phyloP scores from a whole-genome alignment of 1,140 invertebrate genomes.

The Nymphalis io region DNA sequence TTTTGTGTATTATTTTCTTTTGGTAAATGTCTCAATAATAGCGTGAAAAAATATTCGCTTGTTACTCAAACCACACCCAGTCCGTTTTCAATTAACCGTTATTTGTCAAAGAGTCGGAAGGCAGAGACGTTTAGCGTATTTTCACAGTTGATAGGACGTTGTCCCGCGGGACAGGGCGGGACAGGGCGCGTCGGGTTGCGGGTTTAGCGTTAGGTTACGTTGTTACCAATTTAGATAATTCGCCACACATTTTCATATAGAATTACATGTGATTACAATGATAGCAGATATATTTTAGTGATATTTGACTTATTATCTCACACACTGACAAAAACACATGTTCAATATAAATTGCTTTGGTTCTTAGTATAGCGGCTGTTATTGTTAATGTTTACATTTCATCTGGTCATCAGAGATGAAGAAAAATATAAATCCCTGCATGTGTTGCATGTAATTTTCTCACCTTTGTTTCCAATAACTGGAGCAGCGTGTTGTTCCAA shows the following conservation, averaged over 20 bases:
- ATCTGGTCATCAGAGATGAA: too few species aligned
- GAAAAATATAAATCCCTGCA: too few species aligned
- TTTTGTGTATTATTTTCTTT: too few species aligned
- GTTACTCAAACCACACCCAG: constrained; percentile 36
- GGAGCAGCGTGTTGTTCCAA: too few species aligned
- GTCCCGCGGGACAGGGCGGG: constrained; percentile 42
- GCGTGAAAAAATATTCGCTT: neutral
- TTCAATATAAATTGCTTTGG: too few species aligned
- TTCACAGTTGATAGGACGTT: constrained; percentile 36
- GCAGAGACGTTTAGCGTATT: constrained; percentile 48
- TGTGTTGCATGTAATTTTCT: too few species aligned
- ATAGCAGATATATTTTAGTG: constrained; percentile 1
- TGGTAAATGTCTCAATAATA: too few species aligned
- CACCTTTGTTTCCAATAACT: too few species aligned
- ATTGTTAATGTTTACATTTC: too few species aligned
- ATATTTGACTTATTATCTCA: neutral
- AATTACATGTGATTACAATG: constrained; percentile 20
- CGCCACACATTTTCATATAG: constrained; percentile 28
- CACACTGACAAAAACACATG: neutral
- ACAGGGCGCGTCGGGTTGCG: constrained; percentile 28
- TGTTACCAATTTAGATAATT: constrained; percentile 36
- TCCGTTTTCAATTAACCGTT: constrained; percentile 69
- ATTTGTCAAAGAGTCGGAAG: constrained; percentile 53
- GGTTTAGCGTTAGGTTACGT: constrained; percentile 35
- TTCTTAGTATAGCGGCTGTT: too few species aligned